Base-by-base conservation (phyloP, 1,140 invertebrate species). In the Helicoverpa armigera region DNA sequence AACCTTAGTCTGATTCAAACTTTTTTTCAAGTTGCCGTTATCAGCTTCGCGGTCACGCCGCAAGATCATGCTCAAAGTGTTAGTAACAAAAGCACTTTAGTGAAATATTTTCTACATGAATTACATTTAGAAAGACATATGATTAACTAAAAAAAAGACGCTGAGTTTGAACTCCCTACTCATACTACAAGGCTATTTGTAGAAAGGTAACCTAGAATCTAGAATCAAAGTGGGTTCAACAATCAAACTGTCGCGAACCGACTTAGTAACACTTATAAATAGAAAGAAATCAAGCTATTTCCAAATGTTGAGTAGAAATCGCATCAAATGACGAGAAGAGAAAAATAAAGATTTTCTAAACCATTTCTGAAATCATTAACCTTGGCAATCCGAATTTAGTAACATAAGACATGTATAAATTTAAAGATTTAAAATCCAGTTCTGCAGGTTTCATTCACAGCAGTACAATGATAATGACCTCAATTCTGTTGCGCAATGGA, bases 391-490 rank as follows among this genome's bases (percentile, higher is more conserved):
- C 29, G 14, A 35, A 56, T 35, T 23, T 35, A 18, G 5, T 48
- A 43, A 58, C 11, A n/a, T 35, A 73, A n/a, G 31, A 54, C 14
- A 35, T 31, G 29, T n/a, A 53, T 58, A 73, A 16, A 16, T 70
- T 43, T 35, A 18, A 53, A 73, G 43, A 73, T 58, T 58, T 56
- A 73, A 9, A 73, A 70, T 70, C 70, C 31, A 75, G 73, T 75
- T 75, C 18, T 12, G 29, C 54, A 23, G 58, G 53, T 61, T 75
- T 61, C 73, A 23, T 60, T 35, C 56, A 56, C n/a, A 74, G 35
- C 3, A n/a, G 29, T 23, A 60, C 31, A 23, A 16, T 75, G 73
- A 58, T 75, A 75, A 75, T 75, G 73, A 75, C 73, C 73, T 61
- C 56, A 50, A 12, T 75, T 18, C 2, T 18, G 29, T 75, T 75